phyloP scores from a whole-genome alignment of 2,797 vertebrate genomes.

The Pangasius macronema region DNA sequence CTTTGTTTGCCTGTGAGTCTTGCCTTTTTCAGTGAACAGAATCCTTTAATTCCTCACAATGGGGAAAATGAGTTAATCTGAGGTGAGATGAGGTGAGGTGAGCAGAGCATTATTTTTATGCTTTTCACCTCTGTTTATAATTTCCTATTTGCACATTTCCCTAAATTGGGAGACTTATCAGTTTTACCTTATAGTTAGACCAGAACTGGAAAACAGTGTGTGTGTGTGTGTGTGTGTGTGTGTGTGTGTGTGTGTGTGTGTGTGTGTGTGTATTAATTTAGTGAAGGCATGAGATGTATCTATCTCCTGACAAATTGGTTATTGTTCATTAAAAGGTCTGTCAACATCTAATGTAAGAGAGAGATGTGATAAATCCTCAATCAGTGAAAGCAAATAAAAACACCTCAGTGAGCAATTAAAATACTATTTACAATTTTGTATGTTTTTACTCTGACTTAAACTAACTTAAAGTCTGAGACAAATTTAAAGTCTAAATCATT shows the following conservation, averaged over 20 bases:
- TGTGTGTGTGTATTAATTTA: background rate
- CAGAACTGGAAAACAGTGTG: background rate
- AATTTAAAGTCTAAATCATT: no score
- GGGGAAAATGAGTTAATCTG: slow-evolving; percentile 32
- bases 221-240: background rate
- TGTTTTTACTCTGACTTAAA: background rate
- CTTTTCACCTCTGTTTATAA: background rate
- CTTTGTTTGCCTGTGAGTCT: slow-evolving; percentile 16
- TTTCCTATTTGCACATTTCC: slow-evolving; percentile 1
- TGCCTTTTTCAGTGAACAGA: slow-evolving; percentile 27
- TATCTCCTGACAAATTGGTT: slow-evolving; percentile 32
- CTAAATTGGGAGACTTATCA: slow-evolving; percentile 12
- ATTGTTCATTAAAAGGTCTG: background rate
- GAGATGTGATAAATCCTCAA: background rate
- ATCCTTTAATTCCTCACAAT: slow-evolving; percentile 20
- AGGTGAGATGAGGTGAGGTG: background rate
- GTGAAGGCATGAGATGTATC: slow-evolving; percentile 24
- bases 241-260: background rate
- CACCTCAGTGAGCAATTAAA: background rate
- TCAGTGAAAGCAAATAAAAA: background rate
- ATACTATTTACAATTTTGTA: background rate
- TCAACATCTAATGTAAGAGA: background rate
- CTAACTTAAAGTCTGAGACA: no score
- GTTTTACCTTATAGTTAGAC: slow-evolving; percentile 1
- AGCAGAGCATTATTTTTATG: background rate